Evolutionary conservation across 1,140 invertebrate genomes (phyloP).

Genomic region (Trachymyrmex septentrionalis): DNA sequence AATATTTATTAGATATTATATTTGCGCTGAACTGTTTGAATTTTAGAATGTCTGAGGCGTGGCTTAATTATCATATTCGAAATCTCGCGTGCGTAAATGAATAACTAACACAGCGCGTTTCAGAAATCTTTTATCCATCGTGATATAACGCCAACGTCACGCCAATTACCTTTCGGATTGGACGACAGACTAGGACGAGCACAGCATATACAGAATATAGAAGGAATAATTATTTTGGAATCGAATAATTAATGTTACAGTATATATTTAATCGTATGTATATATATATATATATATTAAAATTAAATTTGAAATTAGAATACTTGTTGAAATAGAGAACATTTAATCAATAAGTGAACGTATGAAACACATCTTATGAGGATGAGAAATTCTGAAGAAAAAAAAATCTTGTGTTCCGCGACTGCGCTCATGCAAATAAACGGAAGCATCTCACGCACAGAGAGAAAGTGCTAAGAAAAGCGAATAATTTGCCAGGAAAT

Average conservation of each 20-base stretch:
- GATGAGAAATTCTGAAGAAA: neutral
- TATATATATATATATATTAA: slow-evolving; percentile 1
- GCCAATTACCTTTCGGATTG: slow-evolving; percentile 77
- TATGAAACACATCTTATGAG: neutral
- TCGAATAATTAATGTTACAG: slow-evolving; percentile 58
- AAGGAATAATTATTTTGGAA: slow-evolving; percentile 5
- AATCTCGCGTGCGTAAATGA: slow-evolving; percentile 55
- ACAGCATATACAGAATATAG: slow-evolving; percentile 38
- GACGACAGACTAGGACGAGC: slow-evolving; percentile 65
- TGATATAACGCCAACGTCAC: slow-evolving; percentile 79
- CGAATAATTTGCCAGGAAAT: slow-evolving; percentile 35
- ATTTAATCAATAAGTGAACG: neutral
- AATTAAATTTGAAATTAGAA: slow-evolving; percentile 14
- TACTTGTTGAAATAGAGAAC: neutral
- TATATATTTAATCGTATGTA: slow-evolving; percentile 9
- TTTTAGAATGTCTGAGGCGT: neutral
- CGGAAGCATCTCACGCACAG: neutral
- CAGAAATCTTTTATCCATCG: slow-evolving; percentile 55
- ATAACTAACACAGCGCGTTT: slow-evolving; percentile 48
- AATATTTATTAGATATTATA: neutral
- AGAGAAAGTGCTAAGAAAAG: slow-evolving; percentile 43
- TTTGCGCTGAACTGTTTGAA: neutral
- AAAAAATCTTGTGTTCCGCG: neutral
- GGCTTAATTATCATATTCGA: slow-evolving; percentile 35
- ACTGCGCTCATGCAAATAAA: slow-evolving; percentile 26